Evolutionary conservation across 1,140 invertebrate genomes (phyloP), one percentile per base, ranked within the genome.

Genomic region (Phthorimaea operculella): DNA sequence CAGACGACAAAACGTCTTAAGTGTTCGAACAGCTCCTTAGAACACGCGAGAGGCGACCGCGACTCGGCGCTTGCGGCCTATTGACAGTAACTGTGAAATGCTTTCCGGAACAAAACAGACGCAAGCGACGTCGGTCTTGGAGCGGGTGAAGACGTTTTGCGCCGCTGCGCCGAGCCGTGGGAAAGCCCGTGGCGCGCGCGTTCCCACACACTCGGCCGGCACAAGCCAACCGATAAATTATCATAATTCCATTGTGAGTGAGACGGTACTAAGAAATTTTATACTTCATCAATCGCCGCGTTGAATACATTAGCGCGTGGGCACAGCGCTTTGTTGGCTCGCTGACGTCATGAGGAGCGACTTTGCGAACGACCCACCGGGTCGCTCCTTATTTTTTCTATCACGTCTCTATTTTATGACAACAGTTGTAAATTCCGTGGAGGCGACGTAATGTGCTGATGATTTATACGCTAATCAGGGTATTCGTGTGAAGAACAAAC

Each of bases 181-280:
- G 82, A 85, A 85, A 76, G 82, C 78, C 79, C 77, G 79, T 83
- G 79, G 76, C 76, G 73, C 66, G 76, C 76, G 73, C 77, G 79
- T 83, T 83, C 82, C 82, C 79, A 83, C 79, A 81, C 76, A 80
- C 81, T 80, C 73, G 72, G 71, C 75, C 77, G 82, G 82, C 82
- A 85, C 82, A 85, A 85, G 82, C 82, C 82, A 85, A 82, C 74
- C 82, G 82, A 85, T 85, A 85, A 85, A 85, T 85, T 83, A 85
- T 85, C 82, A 85, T 85, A 85, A 85, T 85, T 83, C 79, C 74
- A 85, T 85, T 85, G 82, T 85, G 79, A 82, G 76, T 80, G 81
- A 82, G 79, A 82, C 79, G 77, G 73, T 85, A 80, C 81, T 76
- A 78, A 83, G 82, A 85, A 85, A 85, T 85, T 82, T 82, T 79